Base-by-base conservation (phyloP, 2,113 vertebrate species). In the Glaucidium brasilianum region DNA sequence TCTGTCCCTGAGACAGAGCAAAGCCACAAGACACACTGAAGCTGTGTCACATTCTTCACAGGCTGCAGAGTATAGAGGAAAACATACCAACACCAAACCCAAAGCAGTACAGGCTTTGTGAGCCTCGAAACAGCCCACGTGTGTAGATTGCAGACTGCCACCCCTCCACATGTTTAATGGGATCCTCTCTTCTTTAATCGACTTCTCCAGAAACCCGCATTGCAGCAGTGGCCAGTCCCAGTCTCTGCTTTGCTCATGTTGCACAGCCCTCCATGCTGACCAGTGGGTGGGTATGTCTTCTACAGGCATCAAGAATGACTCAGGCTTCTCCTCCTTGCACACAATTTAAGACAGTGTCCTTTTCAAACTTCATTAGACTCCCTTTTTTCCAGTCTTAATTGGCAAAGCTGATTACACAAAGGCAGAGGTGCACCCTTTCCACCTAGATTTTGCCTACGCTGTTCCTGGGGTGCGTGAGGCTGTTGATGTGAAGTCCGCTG, bases 401-500 rank as follows among this genome's bases (percentile, higher is more conserved):
- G 77, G 77, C 92, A 92, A 85, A 92, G 75, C 60, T 90, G 93
- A 52, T 93, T 87, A 92, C 52, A 78, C 60, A 87, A 91, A 89
- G 66, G 76, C 12, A 9, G 63, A 88, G 50, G 63, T 79, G 66
- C 27, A 21, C 32, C 35, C 91, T 91, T 53, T 5, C 34, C n/a
- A 2, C 72, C 92, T 97, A 97, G 67, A 96, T 96, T 93, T 97
- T 97, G 67, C 94, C 93, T 34, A 56, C 14, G 34, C 88, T 20
- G 1, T 15, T 96, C 96, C 95, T 94, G 37, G 97, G 95, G 15
- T 95, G 92, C 0, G 97, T 98, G 85, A 99, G 97, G 95, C 92
- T 98, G 94, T 98, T 98, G 81, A 98, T 95, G 90, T 99, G 98
- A 83, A 98, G 97, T 52, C 98, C 98, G 1, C 98, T 98, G 94